These are phyloP conservation scores for Microctenopoma lineatum DNA, from an alignment of 2,797 vertebrate species.

Conservation along the genomic window DNA sequence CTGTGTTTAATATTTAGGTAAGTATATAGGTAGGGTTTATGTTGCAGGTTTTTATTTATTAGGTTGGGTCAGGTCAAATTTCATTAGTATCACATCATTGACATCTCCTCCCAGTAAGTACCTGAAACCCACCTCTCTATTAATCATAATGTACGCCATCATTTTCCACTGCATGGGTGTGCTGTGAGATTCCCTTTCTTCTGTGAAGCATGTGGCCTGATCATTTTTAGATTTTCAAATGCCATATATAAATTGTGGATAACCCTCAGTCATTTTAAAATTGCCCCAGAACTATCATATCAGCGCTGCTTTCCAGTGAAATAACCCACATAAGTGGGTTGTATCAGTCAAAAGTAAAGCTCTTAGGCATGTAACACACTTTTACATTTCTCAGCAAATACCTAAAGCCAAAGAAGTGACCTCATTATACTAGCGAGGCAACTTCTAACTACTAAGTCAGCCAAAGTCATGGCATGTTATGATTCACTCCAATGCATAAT, in stretches of 20 bases:
- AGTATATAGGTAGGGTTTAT: too few species aligned
- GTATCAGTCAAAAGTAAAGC: constrained; percentile 45
- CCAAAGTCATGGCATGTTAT: constrained; percentile 64
- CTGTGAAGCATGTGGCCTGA: constrained; percentile 6
- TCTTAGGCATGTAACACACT: constrained; percentile 30
- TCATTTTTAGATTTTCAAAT: constrained; percentile 23
- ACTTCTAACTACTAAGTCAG: constrained; percentile 63
- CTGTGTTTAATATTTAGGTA: too few species aligned
- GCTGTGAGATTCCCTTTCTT: neutral
- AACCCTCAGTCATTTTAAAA: constrained; percentile 29
- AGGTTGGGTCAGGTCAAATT: constrained; percentile 42
- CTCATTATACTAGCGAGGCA: constrained; percentile 66
- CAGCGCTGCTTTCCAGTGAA: constrained; percentile 32
- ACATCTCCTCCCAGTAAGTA: constrained; percentile 2
- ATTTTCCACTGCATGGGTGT: constrained; percentile 32
- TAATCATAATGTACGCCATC: constrained; percentile 8
- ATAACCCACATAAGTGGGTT: constrained; percentile 39
- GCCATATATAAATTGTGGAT: constrained; percentile 9
- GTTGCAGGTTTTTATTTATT: too few species aligned
- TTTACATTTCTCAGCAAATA: constrained; percentile 40
- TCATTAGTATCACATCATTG: constrained; percentile 15
- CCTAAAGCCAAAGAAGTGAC: constrained; percentile 60
- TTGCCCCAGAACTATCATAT: constrained; percentile 21
- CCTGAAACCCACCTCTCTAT: constrained; percentile 2
- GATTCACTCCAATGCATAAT: constrained; percentile 73